Percentiles rank a stretch among this genome's conserved stretches.
These are phyloP conservation scores for Centruroides vittatus DNA, from an alignment of 1,140 invertebrate species.

Conservation along the genomic window DNA sequence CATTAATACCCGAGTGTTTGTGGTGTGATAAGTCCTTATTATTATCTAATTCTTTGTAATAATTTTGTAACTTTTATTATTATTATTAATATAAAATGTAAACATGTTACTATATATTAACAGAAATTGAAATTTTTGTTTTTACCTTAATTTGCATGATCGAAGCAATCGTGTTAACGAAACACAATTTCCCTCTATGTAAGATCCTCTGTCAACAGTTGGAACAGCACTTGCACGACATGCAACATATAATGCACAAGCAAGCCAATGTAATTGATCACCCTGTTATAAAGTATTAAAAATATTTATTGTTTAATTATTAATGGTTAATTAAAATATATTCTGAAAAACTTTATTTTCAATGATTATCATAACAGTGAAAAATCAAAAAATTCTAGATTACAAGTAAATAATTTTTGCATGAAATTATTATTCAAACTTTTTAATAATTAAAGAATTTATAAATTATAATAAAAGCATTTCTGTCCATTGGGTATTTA, in stretches of 20 bases:
- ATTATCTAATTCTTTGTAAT: too few species aligned
- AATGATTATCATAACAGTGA: constrained; percentile 1
- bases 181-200: constrained; percentile 79
- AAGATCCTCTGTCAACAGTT: constrained; percentile 52
- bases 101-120: background rate
- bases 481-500: too few species aligned
- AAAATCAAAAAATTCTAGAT: constrained; percentile 10
- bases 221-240: constrained; percentile 65
- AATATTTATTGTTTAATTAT: constrained; percentile 19
- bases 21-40: too few species aligned
- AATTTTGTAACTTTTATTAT: too few species aligned
- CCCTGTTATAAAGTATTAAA: constrained; percentile 44
- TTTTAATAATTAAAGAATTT: too few species aligned
- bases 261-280: constrained; percentile 81
- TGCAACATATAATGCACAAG: constrained; percentile 82
- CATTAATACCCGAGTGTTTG: too few species aligned
- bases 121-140: background rate
- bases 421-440: background rate
- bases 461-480: too few species aligned
- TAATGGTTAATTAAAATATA: constrained; percentile 1
- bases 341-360: background rate
- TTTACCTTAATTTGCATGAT: constrained; percentile 57
- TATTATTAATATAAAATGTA: too few species aligned
- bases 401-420: background rate
- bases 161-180: constrained; percentile 74